Conservation (phyloP, 2,888 invertebrate species). For the Cetonia aurata region DNA sequence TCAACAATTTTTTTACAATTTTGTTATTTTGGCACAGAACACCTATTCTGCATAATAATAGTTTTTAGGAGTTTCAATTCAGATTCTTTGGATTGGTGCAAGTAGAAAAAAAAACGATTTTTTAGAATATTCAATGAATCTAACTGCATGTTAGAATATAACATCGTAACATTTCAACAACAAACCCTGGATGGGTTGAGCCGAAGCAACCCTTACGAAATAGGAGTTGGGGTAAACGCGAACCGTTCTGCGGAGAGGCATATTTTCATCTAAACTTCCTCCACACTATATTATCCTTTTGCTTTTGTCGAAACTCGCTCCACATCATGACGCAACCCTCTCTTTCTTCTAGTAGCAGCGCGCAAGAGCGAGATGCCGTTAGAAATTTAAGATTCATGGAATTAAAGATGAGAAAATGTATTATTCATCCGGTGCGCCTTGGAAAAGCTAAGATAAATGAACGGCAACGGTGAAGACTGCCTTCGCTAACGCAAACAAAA, state of each 20-base stretch:
- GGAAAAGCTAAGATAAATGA: conserved; percentile 65
- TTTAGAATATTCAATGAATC: too few relatives aligned
- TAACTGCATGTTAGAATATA: too few relatives aligned
- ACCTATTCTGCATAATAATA: too few relatives aligned
- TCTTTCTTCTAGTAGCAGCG: conserved; percentile 11
- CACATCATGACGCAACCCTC: neutral
- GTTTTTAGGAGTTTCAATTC: too few relatives aligned
- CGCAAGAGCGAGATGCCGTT: conserved; percentile 17
- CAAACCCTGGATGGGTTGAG: neutral
- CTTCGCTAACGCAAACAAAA: conserved; percentile 58
- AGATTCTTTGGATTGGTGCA: too few relatives aligned
- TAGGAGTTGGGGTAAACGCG: neutral
- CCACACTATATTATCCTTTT: conserved; percentile 18
- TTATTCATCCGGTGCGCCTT: conserved; percentile 63
- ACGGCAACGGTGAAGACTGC: conserved; percentile 50
- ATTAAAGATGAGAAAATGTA: conserved; percentile 66
- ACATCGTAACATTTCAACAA: too few relatives aligned
- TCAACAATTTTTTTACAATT: too few relatives aligned
- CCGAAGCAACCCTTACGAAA: neutral
- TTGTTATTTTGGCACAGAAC: too few relatives aligned
- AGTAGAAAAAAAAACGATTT: too few relatives aligned
- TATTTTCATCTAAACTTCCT: conserved; percentile 28
- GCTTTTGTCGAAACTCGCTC: neutral
- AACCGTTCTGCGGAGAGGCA: conserved; percentile 8
- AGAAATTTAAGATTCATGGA: conserved; percentile 66